Conservation (phyloP, 1,140 invertebrate species). For the Parapsyche elsis region DNA sequence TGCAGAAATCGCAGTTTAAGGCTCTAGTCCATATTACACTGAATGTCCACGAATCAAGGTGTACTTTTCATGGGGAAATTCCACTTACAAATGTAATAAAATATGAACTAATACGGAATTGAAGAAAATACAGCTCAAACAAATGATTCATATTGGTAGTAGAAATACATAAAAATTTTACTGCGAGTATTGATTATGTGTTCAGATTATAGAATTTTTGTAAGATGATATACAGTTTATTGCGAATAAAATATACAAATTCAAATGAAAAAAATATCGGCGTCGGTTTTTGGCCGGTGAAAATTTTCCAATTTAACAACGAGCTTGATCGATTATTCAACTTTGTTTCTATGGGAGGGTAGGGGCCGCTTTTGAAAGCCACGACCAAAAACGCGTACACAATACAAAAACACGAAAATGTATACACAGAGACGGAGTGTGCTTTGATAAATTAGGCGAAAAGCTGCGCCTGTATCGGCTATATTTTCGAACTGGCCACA, state of each 20-base stretch:
- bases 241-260: neutral
- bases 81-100: too few species aligned
- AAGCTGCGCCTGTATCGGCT: neutral
- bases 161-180: too few species aligned
- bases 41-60: too few species aligned
- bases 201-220: too few species aligned
- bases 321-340: constrained; percentile 15
- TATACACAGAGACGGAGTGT: neutral
- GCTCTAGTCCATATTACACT: too few species aligned
- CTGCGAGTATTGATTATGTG: too few species aligned
- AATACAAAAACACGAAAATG: constrained; percentile 1
- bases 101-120: too few species aligned
- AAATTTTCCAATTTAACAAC: constrained; percentile 13
- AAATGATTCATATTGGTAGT: too few species aligned
- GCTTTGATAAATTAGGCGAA: constrained; percentile 24
- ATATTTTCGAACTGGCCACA: neutral
- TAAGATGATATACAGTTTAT: too few species aligned
- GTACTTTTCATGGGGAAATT: too few species aligned
- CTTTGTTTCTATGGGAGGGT: neutral
- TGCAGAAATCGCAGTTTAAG: too few species aligned
- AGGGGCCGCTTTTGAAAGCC: neutral
- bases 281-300: neutral
- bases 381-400: neutral
- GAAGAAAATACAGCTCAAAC: too few species aligned
- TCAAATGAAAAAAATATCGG: neutral